These are phyloP conservation scores for Pseudocheirus occidentalis DNA, from an alignment of 2,797 vertebrate genomes.

Conservation along the genomic window DNA sequence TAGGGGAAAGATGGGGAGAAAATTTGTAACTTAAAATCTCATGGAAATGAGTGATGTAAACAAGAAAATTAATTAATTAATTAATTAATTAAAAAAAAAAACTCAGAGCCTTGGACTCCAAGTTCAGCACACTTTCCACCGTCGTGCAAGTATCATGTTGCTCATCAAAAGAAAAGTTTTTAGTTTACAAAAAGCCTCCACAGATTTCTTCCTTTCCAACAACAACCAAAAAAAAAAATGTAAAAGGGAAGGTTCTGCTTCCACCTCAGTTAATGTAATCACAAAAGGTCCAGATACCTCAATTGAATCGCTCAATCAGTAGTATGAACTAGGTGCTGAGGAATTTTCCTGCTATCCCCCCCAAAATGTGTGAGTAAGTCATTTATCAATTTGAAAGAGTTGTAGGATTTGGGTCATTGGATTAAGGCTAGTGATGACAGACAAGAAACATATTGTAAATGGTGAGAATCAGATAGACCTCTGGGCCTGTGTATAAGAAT, in stretches of 20 bases:
- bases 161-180: neutral
- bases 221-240: neutral
- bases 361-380: neutral
- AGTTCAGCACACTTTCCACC: neutral
- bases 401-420: neutral
- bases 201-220: neutral
- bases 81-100: too few species aligned
- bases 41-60: too few species aligned
- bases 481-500: neutral
- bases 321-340: neutral
- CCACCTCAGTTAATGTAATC: neutral
- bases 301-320: neutral
- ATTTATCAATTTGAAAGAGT: neutral
- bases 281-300: neutral
- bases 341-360: neutral
- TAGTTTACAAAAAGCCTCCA: neutral
- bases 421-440: neutral
- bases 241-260: neutral
- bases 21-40: too few species aligned
- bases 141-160: neutral
- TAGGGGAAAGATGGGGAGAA: too few species aligned
- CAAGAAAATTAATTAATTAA: too few species aligned
- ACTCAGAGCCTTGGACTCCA: neutral
- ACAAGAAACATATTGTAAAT: neutral
- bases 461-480: neutral